These are phyloP conservation scores for Sceliomorpha sp. DNA, from an alignment of 2,888 invertebrate genomes.

Conservation along the genomic window DNA sequence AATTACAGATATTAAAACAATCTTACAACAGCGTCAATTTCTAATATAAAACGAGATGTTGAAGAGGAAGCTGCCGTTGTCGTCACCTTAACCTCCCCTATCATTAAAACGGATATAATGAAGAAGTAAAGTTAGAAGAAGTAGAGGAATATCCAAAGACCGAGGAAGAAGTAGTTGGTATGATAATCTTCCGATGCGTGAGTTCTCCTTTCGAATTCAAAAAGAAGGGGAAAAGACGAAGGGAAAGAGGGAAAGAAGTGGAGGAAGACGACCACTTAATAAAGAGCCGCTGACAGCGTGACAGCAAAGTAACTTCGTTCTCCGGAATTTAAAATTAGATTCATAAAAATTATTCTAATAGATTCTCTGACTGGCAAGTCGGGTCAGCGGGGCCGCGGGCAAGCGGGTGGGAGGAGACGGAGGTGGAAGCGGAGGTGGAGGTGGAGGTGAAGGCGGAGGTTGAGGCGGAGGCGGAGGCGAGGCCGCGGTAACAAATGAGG, in stretches of 20 bases:
- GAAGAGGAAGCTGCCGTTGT: too few relatives aligned
- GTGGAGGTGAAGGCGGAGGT: too few relatives aligned
- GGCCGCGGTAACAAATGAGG: constrained; percentile 72
- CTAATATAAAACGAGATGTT: too few relatives aligned
- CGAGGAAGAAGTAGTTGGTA: constrained; percentile 65
- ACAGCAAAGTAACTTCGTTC: constrained; percentile 77
- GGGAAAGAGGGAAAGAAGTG: constrained; percentile 8
- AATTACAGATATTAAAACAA: too few relatives aligned
- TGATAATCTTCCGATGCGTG: constrained; percentile 65
- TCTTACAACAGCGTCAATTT: too few relatives aligned
- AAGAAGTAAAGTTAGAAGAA: too few relatives aligned
- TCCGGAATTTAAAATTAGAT: constrained; percentile 79
- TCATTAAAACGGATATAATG: background rate
- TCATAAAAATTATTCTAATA: constrained; percentile 80
- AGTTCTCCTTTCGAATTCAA: background rate
- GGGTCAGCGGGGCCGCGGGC: constrained; percentile 33
- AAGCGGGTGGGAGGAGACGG: constrained; percentile 17
- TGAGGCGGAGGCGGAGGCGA: constrained; percentile 14
- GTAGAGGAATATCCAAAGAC: background rate
- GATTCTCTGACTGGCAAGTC: constrained; percentile 71
- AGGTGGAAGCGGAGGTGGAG: constrained; percentile 21
- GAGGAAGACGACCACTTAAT: constrained; percentile 71
- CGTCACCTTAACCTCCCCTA: too few relatives aligned
- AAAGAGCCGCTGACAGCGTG: constrained; percentile 76
- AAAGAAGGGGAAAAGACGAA: constrained; percentile 21